Evolutionary conservation across 2,888 invertebrate species (phyloP).

Genomic region (Ophioninae sp.): DNA sequence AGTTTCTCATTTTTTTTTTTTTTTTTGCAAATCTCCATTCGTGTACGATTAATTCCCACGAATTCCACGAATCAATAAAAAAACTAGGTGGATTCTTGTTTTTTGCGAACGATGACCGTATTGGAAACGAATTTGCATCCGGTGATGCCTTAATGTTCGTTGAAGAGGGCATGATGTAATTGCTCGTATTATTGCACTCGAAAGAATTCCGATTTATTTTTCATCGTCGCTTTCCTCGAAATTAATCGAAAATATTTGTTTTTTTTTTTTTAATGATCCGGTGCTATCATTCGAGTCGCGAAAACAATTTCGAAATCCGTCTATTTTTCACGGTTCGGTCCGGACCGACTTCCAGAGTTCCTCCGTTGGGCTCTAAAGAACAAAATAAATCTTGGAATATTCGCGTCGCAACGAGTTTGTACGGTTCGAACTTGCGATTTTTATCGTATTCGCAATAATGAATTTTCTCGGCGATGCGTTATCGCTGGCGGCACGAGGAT

Average conservation of each 20-base stretch:
- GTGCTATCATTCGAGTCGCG: too few relatives aligned
- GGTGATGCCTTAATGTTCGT: slow-evolving; percentile 13
- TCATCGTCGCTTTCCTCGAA: neutral
- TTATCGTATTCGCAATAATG: slow-evolving; percentile 14
- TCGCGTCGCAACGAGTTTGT: too few relatives aligned
- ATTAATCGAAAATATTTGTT: too few relatives aligned
- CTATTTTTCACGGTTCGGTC: too few relatives aligned
- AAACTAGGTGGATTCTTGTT: neutral
- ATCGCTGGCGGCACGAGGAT: neutral
- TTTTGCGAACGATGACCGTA: slow-evolving; percentile 3
- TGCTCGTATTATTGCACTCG: slow-evolving; percentile 38
- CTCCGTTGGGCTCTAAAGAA: too few relatives aligned
- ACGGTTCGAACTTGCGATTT: too few relatives aligned
- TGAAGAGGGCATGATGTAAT: slow-evolving; percentile 45
- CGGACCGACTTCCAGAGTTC: too few relatives aligned
- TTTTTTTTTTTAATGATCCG: too few relatives aligned
- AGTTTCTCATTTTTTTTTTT: slow-evolving; percentile 14
- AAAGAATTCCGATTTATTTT: neutral
- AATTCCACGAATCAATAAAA: neutral
- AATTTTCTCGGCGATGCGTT: neutral
- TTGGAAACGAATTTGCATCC: slow-evolving; percentile 22
- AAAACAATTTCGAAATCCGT: too few relatives aligned
- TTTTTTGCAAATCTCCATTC: too few relatives aligned
- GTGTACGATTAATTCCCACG: too few relatives aligned
- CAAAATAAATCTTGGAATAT: too few relatives aligned